Evolutionary conservation across 2,113 vertebrate genomes (phyloP).

Genomic region (Tragelaphus buxtoni): DNA sequence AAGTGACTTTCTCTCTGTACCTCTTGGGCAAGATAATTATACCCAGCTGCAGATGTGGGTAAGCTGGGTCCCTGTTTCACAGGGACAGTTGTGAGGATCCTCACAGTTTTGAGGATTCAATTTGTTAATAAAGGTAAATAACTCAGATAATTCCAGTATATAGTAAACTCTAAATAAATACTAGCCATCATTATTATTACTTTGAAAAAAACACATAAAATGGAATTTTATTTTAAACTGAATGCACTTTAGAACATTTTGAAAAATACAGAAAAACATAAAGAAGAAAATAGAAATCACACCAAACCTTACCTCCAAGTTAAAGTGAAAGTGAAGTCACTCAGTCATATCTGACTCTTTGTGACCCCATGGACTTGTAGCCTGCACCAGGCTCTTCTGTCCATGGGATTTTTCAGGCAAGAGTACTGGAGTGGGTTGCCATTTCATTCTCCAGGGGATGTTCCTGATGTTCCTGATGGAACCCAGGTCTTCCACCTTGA

Average conservation of each 20-base stretch:
- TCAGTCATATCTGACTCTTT: no score
- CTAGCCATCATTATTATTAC: neutral
- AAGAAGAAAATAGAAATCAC: slow-evolving; percentile 2
- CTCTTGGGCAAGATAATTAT: neutral
- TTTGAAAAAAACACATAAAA: neutral
- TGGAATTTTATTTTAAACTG: neutral
- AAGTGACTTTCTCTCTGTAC: neutral
- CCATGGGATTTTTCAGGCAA: no score
- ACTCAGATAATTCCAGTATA: neutral
- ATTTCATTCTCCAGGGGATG: no score
- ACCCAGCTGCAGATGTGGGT: neutral
- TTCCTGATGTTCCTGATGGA: no score
- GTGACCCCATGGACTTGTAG: no score
- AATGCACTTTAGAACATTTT: neutral
- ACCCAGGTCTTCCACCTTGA: no score
- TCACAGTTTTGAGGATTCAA: neutral
- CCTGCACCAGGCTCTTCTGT: no score
- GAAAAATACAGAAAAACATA: neutral
- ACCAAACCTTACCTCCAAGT: neutral
- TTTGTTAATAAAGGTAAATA: neutral
- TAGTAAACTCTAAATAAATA: neutral
- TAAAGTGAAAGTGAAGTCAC: no score
- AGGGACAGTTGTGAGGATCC: neutral
- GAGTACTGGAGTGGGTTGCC: no score
- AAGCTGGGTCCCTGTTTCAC: neutral